Evolutionary conservation across 1,140 invertebrate genomes (phyloP), one percentile per base, ranked within the genome.

Genomic region (Caenorhabditis brenneri): DNA sequence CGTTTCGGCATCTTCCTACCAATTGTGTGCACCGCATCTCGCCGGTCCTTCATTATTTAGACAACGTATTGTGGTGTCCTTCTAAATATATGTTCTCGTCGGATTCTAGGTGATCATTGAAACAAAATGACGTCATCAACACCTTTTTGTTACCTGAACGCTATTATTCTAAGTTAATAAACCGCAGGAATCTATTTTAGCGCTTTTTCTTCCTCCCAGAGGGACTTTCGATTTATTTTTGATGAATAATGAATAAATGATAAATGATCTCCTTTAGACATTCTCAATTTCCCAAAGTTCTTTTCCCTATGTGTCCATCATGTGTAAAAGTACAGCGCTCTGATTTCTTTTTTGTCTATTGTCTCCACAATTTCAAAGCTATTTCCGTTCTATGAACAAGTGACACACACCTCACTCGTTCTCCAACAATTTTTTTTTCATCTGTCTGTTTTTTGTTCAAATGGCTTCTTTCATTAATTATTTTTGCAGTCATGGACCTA

Each of bases 401-500:
- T 65, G 60, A 65, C 60, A 65, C 31, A 33, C 46, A 16, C n/a
- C 49, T 51, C 49, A n/a, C 39, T 12, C 39, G 39, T 24, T 78
- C 16, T 78, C 69, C 9, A 19, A 10, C 24, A 10, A 15, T 48
- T 78, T 39, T 39, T 2, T 15, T 2, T 6, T 24, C 39, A 10
- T 39, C 3, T 29, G 24, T 42, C 2, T 22, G 42, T 74, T 42
- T 74, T 24, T 42, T 16, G 9, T 36, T 65, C 7, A 10, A 1
- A n/a, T n/a, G n/a, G n/a, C n/a, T n/a, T n/a, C n/a, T n/a, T n/a
- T n/a, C n/a, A n/a, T n/a, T n/a, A 74, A 24, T 27, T 42, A 36
- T 74, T 74, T 15, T 74, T 74, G 24, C 65, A 74, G 65, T 74
- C 36, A 74, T 74, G 65, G 65, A 74, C 65, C 65, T 53, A 74